Base-by-base conservation (phyloP, 1,140 invertebrate species). In the Rhynchophorus ferrugineus region DNA sequence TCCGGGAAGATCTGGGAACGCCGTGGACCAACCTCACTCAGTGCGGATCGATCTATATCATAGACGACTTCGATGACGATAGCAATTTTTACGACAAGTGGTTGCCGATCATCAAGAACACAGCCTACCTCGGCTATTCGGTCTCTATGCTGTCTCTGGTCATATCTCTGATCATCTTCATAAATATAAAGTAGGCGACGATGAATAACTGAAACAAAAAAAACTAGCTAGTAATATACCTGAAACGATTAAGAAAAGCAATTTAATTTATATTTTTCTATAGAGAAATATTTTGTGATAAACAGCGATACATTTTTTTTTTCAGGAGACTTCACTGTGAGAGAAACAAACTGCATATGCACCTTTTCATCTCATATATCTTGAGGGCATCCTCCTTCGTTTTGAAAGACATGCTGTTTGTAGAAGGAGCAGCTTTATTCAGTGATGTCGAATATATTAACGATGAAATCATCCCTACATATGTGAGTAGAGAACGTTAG, bases 71-170 rank as follows among this genome's bases (percentile, higher is more conserved):
- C 33, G 36, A 56, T 29, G 44, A 48, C 7, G 16, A 34, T 3
- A n/a, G 49, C 37, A 44, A 57, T 3, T n/a, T n/a, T n/a, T 69
- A 66, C 60, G 65, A 80, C 75, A 71, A 71, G 54, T 82, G 79
- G 67, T 29, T 86, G 33, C 76, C 76, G 0, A 67, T 76, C 13
- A 74, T 87, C 11, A 81, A 80, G 60, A 69, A 71, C 3, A 79
- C 86, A 38, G 80, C 81, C 17, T 78, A 78, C 59, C 67, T 83
- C n/a, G 85, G 85, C 1, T 87, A 87, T 59, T 73, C 76, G 0
- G 69, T 86, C 6, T 87, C 85, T 0, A 69, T 87, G 3, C 68
- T 77, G 8, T 78, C 82, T 3, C 70, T 88, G 1, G 60, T 83
- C 9, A 66, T 82, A 2, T 81, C 84, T 6, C 77, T 86, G 53